These are phyloP conservation scores for Tupaia chinensis DNA, from an alignment of 2,113 vertebrate species.

Conservation along the genomic window DNA sequence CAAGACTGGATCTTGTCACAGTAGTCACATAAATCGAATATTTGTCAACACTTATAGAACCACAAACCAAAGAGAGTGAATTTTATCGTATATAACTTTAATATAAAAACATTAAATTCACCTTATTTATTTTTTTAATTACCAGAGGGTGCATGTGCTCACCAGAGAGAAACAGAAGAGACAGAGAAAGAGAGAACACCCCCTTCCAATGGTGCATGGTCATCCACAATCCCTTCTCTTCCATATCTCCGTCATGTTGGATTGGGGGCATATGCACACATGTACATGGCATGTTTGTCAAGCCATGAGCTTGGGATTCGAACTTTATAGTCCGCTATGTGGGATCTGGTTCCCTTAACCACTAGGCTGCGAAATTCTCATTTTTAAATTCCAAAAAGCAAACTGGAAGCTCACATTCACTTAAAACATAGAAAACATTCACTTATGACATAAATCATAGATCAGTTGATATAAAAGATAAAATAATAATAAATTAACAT, in stretches of 20 bases:
- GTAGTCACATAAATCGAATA: neutral
- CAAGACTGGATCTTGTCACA: neutral
- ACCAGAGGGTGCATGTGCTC: no score
- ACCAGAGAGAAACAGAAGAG: no score
- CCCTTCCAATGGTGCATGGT: no score
- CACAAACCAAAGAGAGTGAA: neutral
- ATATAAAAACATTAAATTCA: neutral
- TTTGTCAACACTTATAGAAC: neutral
- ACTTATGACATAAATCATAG: neutral
- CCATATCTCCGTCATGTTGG: no score
- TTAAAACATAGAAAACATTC: conserved; percentile 32
- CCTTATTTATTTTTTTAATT: no score
- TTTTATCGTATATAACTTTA: neutral
- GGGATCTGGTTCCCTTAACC: no score
- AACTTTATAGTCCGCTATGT: no score
- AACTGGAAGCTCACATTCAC: conserved; percentile 5
- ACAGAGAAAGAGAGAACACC: no score
- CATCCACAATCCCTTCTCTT: no score
- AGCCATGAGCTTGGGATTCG: no score
- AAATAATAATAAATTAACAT: neutral
- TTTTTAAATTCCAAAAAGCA: conserved; percentile 16
- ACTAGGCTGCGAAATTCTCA: neutral
- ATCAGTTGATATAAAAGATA: neutral
- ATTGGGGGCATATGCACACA: no score
- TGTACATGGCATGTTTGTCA: no score